A percentile compares a stretch with the other conserved stretches of the same genome.
These are phyloP conservation scores for Thymelicus lineola DNA, from an alignment of 2,888 invertebrate genomes.

Conservation along the genomic window DNA sequence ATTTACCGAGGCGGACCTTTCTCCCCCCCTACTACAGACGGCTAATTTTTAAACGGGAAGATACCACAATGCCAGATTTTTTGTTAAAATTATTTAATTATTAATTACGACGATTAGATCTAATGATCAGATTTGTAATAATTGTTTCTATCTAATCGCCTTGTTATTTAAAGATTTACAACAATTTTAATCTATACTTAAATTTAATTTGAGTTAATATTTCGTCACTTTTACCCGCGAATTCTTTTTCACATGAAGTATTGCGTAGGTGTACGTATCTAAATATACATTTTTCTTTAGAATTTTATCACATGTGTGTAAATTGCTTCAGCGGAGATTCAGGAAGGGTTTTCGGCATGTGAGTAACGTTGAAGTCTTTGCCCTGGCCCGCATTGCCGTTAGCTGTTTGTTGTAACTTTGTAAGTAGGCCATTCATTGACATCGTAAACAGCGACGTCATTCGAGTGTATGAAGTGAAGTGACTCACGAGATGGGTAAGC, in stretches of 20 bases:
- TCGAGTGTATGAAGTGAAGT: background rate
- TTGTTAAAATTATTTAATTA: too few relatives aligned
- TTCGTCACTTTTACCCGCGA: background rate
- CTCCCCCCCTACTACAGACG: too few relatives aligned
- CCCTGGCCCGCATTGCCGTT: slow-evolving; percentile 48
- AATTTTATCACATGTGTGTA: slow-evolving; percentile 35
- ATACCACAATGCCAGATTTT: too few relatives aligned
- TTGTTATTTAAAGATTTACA: too few relatives aligned
- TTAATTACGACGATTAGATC: too few relatives aligned
- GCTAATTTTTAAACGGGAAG: too few relatives aligned
- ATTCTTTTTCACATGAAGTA: background rate
- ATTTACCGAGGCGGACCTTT: too few relatives aligned
- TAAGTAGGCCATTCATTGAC: slow-evolving; percentile 46
- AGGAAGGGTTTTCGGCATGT: slow-evolving; percentile 35
- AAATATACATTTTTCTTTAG: slow-evolving; percentile 21
- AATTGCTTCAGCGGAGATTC: slow-evolving; percentile 32
- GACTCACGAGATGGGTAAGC: slow-evolving; percentile 1
- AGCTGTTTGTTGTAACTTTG: slow-evolving; percentile 38
- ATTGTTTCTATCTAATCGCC: too few relatives aligned
- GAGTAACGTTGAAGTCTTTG: slow-evolving; percentile 48
- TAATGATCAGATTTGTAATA: too few relatives aligned
- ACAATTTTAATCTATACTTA: too few relatives aligned
- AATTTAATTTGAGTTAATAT: background rate
- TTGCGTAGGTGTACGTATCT: slow-evolving; percentile 4
- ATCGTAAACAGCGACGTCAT: slow-evolving; percentile 40